Conservation (phyloP, 1,140 invertebrate species). For the Macrosteles quadrilineatus region DNA sequence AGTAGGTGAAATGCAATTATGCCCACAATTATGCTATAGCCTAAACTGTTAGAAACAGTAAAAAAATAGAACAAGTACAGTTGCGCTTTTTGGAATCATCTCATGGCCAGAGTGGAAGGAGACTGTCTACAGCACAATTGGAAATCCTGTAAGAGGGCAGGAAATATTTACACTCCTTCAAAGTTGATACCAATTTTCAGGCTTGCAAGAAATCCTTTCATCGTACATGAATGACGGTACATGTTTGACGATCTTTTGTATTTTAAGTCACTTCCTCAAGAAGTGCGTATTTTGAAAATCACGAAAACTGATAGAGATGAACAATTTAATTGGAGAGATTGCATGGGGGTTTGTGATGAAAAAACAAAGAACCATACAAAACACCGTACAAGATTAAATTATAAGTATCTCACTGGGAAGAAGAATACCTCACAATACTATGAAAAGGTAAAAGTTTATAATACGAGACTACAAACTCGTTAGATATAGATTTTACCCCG, state of each 20-base stretch:
- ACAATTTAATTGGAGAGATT: background rate
- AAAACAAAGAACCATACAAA: no score
- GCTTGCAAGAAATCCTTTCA: background rate
- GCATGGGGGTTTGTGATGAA: background rate
- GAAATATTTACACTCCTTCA: background rate
- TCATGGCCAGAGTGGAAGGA: constrained; percentile 5
- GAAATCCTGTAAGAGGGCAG: background rate
- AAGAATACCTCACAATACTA: no score
- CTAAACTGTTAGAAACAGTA: background rate
- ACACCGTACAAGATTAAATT: no score
- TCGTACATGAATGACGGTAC: background rate
- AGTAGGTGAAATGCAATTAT: background rate
- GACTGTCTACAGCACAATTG: background rate
- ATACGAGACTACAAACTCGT: no score
- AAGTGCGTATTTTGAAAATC: background rate
- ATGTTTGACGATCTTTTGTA: background rate
- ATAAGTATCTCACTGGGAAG: no score
- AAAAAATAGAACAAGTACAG: background rate
- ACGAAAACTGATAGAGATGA: background rate
- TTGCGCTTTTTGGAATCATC: background rate
- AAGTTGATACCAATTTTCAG: background rate
- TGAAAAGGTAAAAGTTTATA: no score
- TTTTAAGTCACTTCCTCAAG: background rate
- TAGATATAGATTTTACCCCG: no score
- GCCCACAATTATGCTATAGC: background rate